Base-by-base conservation (phyloP, 1,140 invertebrate genomes). In the Coboldia fuscipes region DNA sequence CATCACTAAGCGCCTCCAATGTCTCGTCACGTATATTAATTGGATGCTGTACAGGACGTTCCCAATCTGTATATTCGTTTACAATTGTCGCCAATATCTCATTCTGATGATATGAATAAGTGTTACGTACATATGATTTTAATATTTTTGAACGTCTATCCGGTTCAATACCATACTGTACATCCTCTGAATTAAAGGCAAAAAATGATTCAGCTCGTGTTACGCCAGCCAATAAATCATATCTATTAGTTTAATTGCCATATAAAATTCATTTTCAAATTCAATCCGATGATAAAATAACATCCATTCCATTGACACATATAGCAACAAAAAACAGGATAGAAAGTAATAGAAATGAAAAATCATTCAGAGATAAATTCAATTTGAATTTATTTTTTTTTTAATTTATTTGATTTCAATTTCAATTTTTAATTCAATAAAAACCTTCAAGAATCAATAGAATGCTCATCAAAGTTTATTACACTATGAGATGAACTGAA, bases 61-160 rank as follows among this genome's bases (percentile, higher is more conserved):
- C 85, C 90, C 90, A 96, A 52, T 96, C 88, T 3, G 86, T 94
- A 56, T 97, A 98, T 51, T 97, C 88, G 56, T 97, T 94, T 41
- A 96, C 78, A 43, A 84, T 82, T 7, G 80, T 83, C 2, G 80
- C 80, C 23, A 83, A 60, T 42, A 84, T 84, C 56, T 84, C 80
- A 5, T 75, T 74, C 26, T 81, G 61, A 53, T 84, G 80, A 52
- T 73, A 89, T 48, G 75, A 78, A 60, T 88, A 93, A 7, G 85
- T 82, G 56, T 96, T 96, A 27, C 88, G 69, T 17, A 88, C 80
- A 46, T 96, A 85, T 16, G 88, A 89, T 28, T 88, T 70, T 27
- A 96, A 61, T 36, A 94, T 88, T 56, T 84, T 81, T 22, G 83
- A 81, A 39, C 89, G 66, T 39, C 81, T 61, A 45, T 82, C 76